phyloP scores from a whole-genome alignment of 1,140 invertebrate species.

The Drosophila ogumai region DNA sequence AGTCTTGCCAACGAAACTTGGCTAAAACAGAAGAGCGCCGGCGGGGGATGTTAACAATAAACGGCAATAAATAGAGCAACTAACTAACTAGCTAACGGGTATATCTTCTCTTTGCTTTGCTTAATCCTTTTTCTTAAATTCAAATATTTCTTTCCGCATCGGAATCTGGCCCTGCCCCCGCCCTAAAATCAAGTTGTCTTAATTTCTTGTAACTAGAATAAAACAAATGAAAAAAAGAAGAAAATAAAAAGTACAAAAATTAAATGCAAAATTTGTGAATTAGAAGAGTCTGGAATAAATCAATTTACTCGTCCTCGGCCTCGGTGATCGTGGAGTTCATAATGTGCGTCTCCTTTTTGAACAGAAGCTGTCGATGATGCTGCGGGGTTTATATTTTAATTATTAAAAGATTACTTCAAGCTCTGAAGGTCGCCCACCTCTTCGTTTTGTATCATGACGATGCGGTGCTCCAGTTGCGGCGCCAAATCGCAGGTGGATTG shows the following conservation, averaged over 20 bases:
- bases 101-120: slow-evolving; percentile 30
- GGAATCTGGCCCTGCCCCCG: slow-evolving; percentile 40
- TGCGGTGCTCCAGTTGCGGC: slow-evolving; percentile 91
- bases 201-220: slow-evolving; percentile 57
- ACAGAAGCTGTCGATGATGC: slow-evolving; percentile 78
- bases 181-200: slow-evolving; percentile 54
- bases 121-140: slow-evolving; percentile 20
- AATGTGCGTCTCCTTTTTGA: slow-evolving; percentile 76
- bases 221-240: slow-evolving; percentile 26
- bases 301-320: slow-evolving; percentile 82
- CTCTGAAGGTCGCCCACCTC: slow-evolving; percentile 85
- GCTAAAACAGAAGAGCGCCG: slow-evolving; percentile 30
- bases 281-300: slow-evolving; percentile 27
- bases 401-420: neutral
- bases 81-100: slow-evolving; percentile 56
- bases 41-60: slow-evolving; percentile 39
- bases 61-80: slow-evolving; percentile 61
- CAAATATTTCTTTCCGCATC: slow-evolving; percentile 59
- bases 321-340: slow-evolving; percentile 82
- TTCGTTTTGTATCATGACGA: slow-evolving; percentile 89
- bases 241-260: slow-evolving; percentile 36
- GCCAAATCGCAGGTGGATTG: slow-evolving; percentile 90
- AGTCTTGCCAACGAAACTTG: slow-evolving; percentile 59
- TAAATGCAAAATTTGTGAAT: slow-evolving; percentile 60
- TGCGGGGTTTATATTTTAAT: slow-evolving; percentile 2